A percentile compares a stretch with the other conserved stretches of the same genome.
These are phyloP conservation scores for Pteruthius melanotis DNA, from an alignment of 2,113 vertebrate genomes.

Conservation along the genomic window DNA sequence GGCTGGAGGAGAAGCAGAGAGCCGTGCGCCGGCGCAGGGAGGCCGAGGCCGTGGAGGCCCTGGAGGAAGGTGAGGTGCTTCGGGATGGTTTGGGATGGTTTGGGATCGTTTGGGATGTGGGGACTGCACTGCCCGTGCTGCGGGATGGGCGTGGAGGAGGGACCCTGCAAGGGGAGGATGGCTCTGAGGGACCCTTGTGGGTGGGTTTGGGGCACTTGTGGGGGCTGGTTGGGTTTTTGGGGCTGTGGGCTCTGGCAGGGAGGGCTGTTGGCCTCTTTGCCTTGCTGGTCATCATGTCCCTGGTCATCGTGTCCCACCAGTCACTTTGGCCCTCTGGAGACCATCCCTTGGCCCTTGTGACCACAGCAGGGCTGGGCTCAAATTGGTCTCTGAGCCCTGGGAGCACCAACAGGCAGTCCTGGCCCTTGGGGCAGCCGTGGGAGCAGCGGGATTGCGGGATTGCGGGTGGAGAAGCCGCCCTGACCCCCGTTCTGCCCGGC, in stretches of 20 bases:
- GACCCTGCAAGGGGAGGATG: neutral
- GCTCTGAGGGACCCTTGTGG: neutral
- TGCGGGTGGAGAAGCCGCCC: rapidly evolving
- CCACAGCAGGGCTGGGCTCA: neutral
- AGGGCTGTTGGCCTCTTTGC: neutral
- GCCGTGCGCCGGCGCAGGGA: conserved; percentile 79
- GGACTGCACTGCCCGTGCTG: rapidly evolving
- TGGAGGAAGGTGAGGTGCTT: conserved; percentile 79
- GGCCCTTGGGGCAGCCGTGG: rapidly evolving
- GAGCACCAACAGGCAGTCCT: rapidly evolving
- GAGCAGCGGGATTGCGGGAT: rapidly evolving
- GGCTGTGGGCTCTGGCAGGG: neutral
- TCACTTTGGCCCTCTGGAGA: neutral
- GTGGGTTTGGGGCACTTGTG: neutral
- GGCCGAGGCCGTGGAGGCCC: conserved; percentile 72
- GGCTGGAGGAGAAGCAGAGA: conserved; percentile 89
- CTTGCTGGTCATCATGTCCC: neutral
- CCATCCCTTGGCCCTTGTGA: rapidly evolving
- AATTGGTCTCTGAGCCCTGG: neutral
- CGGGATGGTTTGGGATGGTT: rapidly evolving
- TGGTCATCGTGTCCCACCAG: neutral
- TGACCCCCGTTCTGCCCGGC: rapidly evolving
- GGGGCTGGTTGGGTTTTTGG: neutral
- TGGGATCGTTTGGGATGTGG: neutral
- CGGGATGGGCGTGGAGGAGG: rapidly evolving